Evolutionary conservation across 2,888 invertebrate genomes (phyloP).

Genomic region (Fragum whitleyi): DNA sequence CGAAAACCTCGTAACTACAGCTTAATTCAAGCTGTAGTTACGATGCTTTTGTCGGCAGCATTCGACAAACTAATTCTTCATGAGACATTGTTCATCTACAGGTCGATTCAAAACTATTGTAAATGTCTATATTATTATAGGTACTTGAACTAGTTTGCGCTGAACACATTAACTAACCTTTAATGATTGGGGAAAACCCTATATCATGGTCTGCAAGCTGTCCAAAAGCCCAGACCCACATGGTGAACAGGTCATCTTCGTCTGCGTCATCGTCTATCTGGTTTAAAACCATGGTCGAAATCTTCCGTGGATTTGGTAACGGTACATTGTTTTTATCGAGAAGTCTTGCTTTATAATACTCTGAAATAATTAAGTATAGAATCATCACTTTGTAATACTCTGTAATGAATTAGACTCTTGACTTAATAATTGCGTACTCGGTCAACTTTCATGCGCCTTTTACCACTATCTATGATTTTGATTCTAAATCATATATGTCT

Average conservation of each 20-base stretch:
- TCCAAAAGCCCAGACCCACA: not conserved
- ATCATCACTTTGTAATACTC: no score
- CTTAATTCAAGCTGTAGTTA: not conserved
- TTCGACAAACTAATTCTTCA: no score
- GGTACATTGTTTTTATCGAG: not conserved
- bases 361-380: not conserved
- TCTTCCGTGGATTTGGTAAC: slow-evolving; percentile 1
- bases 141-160: no score
- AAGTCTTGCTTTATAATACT: not conserved
- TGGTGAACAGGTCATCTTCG: not conserved
- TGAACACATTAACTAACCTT: slow-evolving; percentile 8
- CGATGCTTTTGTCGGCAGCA: no score
- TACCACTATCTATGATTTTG: no score
- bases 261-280: not conserved
- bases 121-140: no score
- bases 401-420: no score
- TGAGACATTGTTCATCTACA: no score
- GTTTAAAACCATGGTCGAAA: not conserved
- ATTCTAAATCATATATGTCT: no score
- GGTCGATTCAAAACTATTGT: no score
- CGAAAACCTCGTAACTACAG: not conserved
- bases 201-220: slow-evolving; percentile 9
- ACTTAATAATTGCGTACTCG: no score
- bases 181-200: not conserved
- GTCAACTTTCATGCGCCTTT: no score